phyloP scores from a whole-genome alignment of 1,140 invertebrate species.

The Drosophila nebulosa region DNA sequence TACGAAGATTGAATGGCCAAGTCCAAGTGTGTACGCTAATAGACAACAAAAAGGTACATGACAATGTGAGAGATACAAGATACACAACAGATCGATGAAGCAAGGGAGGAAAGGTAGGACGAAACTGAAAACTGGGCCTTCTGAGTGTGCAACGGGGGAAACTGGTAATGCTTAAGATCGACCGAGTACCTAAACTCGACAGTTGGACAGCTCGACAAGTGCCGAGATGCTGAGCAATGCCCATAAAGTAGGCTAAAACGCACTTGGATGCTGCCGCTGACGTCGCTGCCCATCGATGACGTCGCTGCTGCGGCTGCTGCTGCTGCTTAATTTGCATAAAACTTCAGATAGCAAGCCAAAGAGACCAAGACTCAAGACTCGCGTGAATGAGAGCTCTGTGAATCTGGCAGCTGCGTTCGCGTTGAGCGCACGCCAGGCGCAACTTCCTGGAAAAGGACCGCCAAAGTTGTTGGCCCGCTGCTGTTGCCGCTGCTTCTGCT shows the following conservation, averaged over 20 bases:
- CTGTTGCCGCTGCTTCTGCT: conserved; percentile 25
- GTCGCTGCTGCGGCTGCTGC: conserved; percentile 34
- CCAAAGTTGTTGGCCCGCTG: conserved; percentile 55
- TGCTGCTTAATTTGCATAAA: conserved; percentile 73
- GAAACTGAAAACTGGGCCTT: conserved; percentile 21
- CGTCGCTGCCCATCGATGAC: not conserved
- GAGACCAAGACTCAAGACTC: conserved; percentile 40
- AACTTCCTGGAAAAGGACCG: conserved; percentile 78
- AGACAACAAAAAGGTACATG: conserved; percentile 74
- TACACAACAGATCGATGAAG: conserved; percentile 4
- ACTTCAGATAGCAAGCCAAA: conserved; percentile 56
- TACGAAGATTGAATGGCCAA: conserved; percentile 19
- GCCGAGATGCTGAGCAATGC: conserved; percentile 57
- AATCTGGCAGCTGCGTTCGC: conserved; percentile 67
- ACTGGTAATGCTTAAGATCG: conserved; percentile 65
- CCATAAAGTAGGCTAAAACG: conserved; percentile 75
- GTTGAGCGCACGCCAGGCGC: conserved; percentile 72
- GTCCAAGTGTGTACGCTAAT: conserved; percentile 49
- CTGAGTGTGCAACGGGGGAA: conserved; percentile 14
- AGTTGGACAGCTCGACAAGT: conserved; percentile 58
- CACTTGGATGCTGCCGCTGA: conserved; percentile 38
- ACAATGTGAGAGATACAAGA: conserved; percentile 52
- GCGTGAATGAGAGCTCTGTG: conserved; percentile 61
- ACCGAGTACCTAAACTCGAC: conserved; percentile 48
- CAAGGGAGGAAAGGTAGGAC: conserved; percentile 8